Evolutionary conservation across 2,113 vertebrate genomes (phyloP), one percentile per base, ranked within the genome.

Genomic region (Acanthochromis polyacanthus): DNA sequence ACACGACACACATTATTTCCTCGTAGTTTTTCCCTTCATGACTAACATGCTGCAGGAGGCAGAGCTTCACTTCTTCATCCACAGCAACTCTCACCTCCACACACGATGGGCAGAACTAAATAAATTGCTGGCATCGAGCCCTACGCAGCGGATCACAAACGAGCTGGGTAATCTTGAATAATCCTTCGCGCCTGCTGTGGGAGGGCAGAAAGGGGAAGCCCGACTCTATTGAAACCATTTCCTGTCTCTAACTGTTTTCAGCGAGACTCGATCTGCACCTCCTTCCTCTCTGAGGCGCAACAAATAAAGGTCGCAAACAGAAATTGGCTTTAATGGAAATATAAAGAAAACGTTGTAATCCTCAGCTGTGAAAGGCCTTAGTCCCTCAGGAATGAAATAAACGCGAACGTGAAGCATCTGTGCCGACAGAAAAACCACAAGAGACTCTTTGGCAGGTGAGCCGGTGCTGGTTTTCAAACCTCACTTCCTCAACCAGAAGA

Each of bases 201-300:
- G 59, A 73, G 58, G 17, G 9, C 50, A 80, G 77, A 88, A 85
- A 91, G 82, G 56, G 89, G 91, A 92, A 93, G 78, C 65, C 20
- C 7, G 1, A 2, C 57, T 85, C 88, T 89, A 90, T 80, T 88
- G 81, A 93, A 91, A 86, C 5, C 1, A 62, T 75, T 93, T 93
- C 91, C 91, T 91, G 91, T 82, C 82, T 77, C 64, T 75, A 75
- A 75, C 80, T 15, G 80, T 68, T 86, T 61, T 77, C 66, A 50
- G 51, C 4, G 25, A 59, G 19, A 22, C 38, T 17, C 3, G 0
- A 14, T 48, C 11, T 63, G 53, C 69, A 51, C 60, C 50, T 10
- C 23, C 51, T 66, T 77, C 81, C 80, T 48, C 38, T 51, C 43
- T 48, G 78, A 76, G 60, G 50, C 28, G 65, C 40, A 16, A 22